Evolutionary conservation across 2,113 vertebrate genomes (phyloP), one percentile per base, ranked within the genome.

Genomic region (Theristicus caerulescens): DNA sequence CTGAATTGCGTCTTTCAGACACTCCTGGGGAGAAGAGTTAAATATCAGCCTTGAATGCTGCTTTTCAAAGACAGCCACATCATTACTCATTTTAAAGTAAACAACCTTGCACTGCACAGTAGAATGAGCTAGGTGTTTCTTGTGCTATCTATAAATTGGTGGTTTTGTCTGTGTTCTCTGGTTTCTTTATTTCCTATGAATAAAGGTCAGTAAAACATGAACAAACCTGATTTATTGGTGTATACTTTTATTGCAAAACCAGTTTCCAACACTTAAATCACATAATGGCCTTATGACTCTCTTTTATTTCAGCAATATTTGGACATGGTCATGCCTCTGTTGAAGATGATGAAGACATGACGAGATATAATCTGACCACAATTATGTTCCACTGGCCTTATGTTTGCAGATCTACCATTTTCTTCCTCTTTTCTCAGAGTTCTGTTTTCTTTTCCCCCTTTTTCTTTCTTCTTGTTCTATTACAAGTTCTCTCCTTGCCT

Each of bases 1-100:
- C 82, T 95, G 79, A 95, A 88, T 86, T 80, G 27, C 42, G 16
- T 88, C 82, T 82, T 96, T 94, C 83, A 94, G 46, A 66, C 5
- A 3, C 15, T 88, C 20, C 12, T 1, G 2, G 26, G 7, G 47
- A 81, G 72, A 96, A 89, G 72, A 96, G 86, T 38, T 86, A 74
- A 94, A 64, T 91, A 88, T 92, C 79, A 88, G 11, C 36, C 34
- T 76, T 85, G 64, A 95, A 86, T 59, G 18, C 14, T 86, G 29
- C 64, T 86, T 93, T 93, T 89, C 57, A 84, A 95, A 90, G 83
- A 54, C 38, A 64, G 16, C 9, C 67, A 67, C 0, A 0, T 77
- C 51, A 44, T 88, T 71, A 76, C 24, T 93, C 51, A 57, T 78
- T 88, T 92, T 78, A 59, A 79, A 92, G 81, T 70, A 96, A 96